Conservation (phyloP, 92 coral and sea anemone genomes). For the Scolanthus callimorphus region DNA sequence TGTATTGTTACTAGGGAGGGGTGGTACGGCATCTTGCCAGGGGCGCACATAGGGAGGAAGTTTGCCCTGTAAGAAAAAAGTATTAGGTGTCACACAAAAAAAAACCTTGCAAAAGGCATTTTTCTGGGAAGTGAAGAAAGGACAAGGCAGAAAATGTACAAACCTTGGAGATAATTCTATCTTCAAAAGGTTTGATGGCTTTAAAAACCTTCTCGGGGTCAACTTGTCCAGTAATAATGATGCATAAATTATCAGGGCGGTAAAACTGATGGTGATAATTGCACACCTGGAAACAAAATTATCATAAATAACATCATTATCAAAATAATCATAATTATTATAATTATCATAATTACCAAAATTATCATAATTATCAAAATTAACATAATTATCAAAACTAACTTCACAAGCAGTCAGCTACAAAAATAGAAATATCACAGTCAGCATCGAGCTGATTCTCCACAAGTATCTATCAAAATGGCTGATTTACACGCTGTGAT, state of each 20-base stretch:
- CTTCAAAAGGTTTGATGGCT: conserved; percentile 79
- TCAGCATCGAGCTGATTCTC: no score
- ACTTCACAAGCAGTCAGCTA: no score
- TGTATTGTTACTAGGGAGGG: conserved; percentile 30
- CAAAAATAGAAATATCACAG: no score
- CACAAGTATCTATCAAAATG: no score
- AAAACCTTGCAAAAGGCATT: no score
- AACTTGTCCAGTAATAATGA: conserved; percentile 90
- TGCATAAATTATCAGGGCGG: conserved; percentile 88
- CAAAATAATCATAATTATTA: neutral
- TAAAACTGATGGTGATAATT: conserved; percentile 83
- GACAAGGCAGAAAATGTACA: no score
- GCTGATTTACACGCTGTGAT: no score
- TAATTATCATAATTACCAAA: no score
- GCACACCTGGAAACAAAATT: conserved; percentile 56
- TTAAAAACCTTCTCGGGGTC: conserved; percentile 89
- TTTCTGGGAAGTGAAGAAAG: no score
- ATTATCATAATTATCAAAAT: no score
- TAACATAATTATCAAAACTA: no score
- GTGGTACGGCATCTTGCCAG: conserved; percentile 85
- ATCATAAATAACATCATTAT: neutral
- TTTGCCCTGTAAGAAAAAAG: conserved; percentile 35
- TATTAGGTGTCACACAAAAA: no score
- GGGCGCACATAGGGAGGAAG: conserved; percentile 80
- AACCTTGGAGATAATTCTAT: conserved; percentile 81